phyloP scores from a whole-genome alignment of 2,888 invertebrate species.

The Drosophila algonquin region DNA sequence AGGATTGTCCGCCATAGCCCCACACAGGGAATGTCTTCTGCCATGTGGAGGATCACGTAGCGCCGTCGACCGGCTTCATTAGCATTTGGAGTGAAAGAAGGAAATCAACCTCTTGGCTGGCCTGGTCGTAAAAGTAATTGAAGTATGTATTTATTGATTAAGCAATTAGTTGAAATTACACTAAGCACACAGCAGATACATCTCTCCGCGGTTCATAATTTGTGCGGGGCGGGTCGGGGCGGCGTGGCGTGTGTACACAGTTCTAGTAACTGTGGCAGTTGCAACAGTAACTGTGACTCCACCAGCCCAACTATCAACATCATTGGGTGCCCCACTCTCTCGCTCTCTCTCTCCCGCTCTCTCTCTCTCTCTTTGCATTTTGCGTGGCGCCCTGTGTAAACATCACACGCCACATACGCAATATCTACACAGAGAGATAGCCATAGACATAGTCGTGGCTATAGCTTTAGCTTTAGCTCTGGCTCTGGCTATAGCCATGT shows the following conservation, averaged over 20 bases:
- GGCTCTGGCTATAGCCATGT: constrained; percentile 36
- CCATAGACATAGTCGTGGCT: constrained; percentile 30
- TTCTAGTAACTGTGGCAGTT: constrained; percentile 15
- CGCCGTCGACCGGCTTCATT: neutral
- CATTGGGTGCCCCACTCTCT: neutral
- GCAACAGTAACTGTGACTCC: constrained; percentile 10
- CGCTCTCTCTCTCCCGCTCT: neutral
- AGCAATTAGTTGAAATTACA: constrained; percentile 70
- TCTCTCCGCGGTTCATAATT: constrained; percentile 12
- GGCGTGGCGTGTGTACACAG: constrained; percentile 4
- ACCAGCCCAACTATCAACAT: constrained; percentile 13
- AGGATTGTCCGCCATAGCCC: no score
- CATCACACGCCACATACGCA: constrained; percentile 51
- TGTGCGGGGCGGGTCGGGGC: no score
- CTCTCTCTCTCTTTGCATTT: constrained; percentile 30
- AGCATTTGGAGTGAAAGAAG: neutral
- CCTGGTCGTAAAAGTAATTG: constrained; percentile 48
- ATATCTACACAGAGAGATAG: constrained; percentile 34
- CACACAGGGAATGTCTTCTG: no score
- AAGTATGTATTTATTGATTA: constrained; percentile 67
- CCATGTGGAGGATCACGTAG: no score
- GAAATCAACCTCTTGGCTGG: neutral
- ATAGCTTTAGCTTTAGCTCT: constrained; percentile 14
- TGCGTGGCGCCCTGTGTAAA: constrained; percentile 49
- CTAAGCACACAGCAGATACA: constrained; percentile 47